Evolutionary conservation across 2,888 invertebrate species (phyloP).

Genomic region (Bombylius major): DNA sequence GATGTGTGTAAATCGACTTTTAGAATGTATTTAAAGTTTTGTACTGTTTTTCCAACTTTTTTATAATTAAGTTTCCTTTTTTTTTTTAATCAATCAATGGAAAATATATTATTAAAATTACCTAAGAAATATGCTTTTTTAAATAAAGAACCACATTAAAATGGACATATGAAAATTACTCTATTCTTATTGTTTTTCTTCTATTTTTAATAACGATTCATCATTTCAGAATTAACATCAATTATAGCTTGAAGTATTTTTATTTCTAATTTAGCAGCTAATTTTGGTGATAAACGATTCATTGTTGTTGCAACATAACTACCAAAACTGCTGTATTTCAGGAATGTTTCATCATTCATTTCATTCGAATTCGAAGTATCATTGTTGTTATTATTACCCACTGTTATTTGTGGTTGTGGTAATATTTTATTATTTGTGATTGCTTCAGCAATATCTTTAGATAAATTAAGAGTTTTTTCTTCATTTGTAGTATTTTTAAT

Average conservation of each 20-base stretch:
- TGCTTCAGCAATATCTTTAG: not conserved
- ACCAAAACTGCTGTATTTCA: slow-evolving; percentile 31
- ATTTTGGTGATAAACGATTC: slow-evolving; percentile 27
- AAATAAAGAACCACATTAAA: no score
- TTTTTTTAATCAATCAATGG: no score
- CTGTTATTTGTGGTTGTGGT: not conserved
- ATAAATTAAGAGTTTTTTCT: not conserved
- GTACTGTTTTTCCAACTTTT: no score
- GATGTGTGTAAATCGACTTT: no score
- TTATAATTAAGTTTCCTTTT: no score
- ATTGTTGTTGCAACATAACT: slow-evolving; percentile 33
- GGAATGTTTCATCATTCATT: slow-evolving; percentile 14
- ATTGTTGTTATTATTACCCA: not conserved
- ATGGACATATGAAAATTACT: no score
- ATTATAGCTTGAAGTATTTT: slow-evolving; percentile 32
- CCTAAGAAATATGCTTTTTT: no score
- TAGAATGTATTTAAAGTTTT: no score
- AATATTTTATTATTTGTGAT: not conserved
- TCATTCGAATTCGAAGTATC: not conserved
- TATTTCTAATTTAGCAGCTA: slow-evolving; percentile 29
- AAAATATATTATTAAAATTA: no score
- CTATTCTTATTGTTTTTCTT: no score
- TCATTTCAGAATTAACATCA: slow-evolving; percentile 27
- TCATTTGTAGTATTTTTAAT: not conserved
- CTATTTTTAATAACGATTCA: not conserved